A percentile compares a stretch with the other conserved stretches of the same genome.
phyloP scores from a whole-genome alignment of 2,113 vertebrate species.

The Pelecanus crispus region DNA sequence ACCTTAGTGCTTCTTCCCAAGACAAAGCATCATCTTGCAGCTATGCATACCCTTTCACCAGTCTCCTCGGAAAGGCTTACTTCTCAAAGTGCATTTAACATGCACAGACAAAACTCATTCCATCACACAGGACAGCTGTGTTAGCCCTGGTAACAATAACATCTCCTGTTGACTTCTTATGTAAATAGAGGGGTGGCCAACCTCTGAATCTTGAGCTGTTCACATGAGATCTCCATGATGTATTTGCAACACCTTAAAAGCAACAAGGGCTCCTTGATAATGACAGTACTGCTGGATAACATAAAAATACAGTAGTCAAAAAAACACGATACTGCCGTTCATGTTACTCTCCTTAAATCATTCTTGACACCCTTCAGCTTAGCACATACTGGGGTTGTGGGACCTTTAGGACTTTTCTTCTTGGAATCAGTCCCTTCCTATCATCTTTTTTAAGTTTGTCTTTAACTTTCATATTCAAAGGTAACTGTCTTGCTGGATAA shows the following conservation, averaged over 20 bases:
- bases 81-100: neutral
- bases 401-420: neutral
- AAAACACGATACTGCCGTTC: neutral
- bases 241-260: neutral
- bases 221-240: neutral
- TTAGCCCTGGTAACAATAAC: neutral
- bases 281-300: neutral
- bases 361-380: neutral
- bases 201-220: neutral
- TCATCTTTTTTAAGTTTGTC: neutral
- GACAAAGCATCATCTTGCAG: neutral
- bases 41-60: neutral
- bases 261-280: neutral
- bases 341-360: accelerated
- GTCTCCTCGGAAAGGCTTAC: neutral
- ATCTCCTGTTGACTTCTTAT: neutral
- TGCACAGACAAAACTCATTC: neutral
- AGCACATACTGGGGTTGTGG: neutral
- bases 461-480: neutral
- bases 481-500: neutral
- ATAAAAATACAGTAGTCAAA: neutral
- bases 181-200: neutral
- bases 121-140: neutral
- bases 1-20: neutral
- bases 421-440: neutral